A percentile compares a stretch with the other conserved stretches of the same genome.
phyloP scores from a whole-genome alignment of 2,888 invertebrate species.

The Lycocerus yunnanus region DNA sequence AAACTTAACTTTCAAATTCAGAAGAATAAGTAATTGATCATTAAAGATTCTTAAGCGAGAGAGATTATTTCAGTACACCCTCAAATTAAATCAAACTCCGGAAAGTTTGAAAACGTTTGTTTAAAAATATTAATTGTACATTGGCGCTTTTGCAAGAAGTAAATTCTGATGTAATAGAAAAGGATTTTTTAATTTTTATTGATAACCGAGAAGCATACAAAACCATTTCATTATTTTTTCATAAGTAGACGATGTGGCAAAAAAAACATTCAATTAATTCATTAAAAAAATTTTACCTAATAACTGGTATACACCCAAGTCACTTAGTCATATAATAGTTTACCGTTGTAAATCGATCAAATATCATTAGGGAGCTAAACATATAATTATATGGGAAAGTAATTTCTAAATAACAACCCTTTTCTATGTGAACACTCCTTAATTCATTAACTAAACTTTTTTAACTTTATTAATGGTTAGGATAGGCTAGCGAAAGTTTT shows the following conservation, averaged over 20 bases:
- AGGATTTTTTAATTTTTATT: not conserved
- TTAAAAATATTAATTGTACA: not conserved
- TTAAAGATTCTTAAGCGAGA: not conserved
- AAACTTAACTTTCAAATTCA: not conserved
- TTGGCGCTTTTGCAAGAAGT: not conserved
- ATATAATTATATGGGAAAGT: conserved; percentile 30
- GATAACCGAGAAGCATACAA: not conserved
- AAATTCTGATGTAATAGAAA: not conserved
- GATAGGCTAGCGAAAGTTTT: not conserved
- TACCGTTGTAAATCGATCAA: conserved; percentile 29
- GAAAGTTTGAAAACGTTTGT: not conserved
- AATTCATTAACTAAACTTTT: conserved; percentile 11
- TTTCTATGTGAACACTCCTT: conserved; percentile 31
- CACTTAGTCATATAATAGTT: conserved; percentile 24
- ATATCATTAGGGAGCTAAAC: conserved; percentile 34
- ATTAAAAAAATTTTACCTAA: conserved; percentile 25
- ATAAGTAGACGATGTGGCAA: not conserved
- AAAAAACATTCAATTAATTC: conserved; percentile 11
- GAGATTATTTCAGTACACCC: not conserved
- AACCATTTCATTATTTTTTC: not conserved
- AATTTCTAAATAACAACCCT: conserved; percentile 34
- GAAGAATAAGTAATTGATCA: not conserved
- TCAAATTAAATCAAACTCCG: not conserved
- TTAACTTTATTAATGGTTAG: not conserved
- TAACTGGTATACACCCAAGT: conserved; percentile 22